A percentile compares a stretch with the other conserved stretches of the same genome.
These are phyloP conservation scores for Gobionotothen gibberifrons DNA, from an alignment of 2,797 vertebrate genomes.

Conservation along the genomic window DNA sequence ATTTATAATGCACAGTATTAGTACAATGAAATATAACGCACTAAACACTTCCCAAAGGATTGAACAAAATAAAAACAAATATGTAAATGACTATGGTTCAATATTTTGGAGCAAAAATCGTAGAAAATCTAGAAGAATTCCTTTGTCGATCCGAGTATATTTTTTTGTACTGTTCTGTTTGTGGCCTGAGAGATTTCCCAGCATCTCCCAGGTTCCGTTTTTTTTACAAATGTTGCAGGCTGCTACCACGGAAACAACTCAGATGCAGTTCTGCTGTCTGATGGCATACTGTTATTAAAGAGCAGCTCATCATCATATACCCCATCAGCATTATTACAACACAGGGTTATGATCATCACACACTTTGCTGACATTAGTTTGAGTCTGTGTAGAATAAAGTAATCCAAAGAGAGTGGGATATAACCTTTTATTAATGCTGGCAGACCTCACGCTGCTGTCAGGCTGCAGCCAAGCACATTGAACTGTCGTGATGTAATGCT, in stretches of 20 bases:
- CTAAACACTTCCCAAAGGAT: neutral
- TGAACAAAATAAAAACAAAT: neutral
- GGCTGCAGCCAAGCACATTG: slow-evolving; percentile 47
- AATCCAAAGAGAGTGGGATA: slow-evolving; percentile 13
- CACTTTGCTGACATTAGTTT: slow-evolving; percentile 33
- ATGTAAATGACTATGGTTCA: neutral
- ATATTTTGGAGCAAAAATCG: slow-evolving; percentile 1
- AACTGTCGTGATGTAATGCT: slow-evolving; percentile 69
- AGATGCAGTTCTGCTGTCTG: slow-evolving; percentile 1
- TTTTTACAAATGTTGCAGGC: neutral
- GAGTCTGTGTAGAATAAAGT: slow-evolving; percentile 33
- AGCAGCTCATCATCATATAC: slow-evolving; percentile 26
- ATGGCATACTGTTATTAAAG: slow-evolving; percentile 3
- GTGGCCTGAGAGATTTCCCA: neutral
- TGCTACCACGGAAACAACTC: slow-evolving; percentile 1
- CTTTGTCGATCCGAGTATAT: neutral
- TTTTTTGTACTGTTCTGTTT: neutral
- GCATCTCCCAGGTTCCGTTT: slow-evolving; percentile 17
- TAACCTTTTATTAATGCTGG: slow-evolving; percentile 36
- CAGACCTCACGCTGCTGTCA: slow-evolving; percentile 8
- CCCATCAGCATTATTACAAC: slow-evolving; percentile 33
- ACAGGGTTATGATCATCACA: slow-evolving; percentile 6
- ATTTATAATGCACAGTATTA: neutral
- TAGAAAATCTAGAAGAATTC: neutral
- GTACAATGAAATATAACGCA: neutral